phyloP scores from a whole-genome alignment of 2,113 vertebrate genomes.

The Cairina moschata region DNA sequence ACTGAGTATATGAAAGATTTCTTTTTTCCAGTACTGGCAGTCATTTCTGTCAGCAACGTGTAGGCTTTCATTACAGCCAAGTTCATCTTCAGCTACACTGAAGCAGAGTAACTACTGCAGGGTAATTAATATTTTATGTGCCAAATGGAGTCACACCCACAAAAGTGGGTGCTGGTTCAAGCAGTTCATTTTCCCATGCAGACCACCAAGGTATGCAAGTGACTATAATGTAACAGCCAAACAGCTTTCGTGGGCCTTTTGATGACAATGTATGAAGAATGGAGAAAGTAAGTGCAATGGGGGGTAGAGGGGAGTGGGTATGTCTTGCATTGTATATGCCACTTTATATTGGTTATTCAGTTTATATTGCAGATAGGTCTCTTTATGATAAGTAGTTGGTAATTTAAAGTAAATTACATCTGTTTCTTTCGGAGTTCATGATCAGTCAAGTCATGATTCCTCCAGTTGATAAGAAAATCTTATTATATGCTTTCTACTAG shows the following conservation, averaged over 20 bases:
- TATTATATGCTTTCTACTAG: background rate
- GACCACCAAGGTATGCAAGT: background rate
- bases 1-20: background rate
- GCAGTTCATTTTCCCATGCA: background rate
- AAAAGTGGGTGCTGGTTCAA: background rate
- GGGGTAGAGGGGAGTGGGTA: background rate
- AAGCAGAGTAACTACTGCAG: background rate
- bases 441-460: background rate
- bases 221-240: background rate
- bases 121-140: background rate
- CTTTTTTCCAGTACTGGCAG: background rate
- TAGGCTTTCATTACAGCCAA: background rate
- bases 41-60: background rate
- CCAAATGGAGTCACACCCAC: background rate
- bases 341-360: background rate
- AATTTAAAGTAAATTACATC: conserved; percentile 14
- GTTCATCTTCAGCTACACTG: background rate
- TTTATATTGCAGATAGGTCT: background rate
- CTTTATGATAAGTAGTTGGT: background rate
- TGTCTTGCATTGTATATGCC: background rate
- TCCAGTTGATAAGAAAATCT: conserved; percentile 14
- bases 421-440: background rate
- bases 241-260: background rate
- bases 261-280: background rate
- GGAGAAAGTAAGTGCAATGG: background rate